These are phyloP conservation scores for Gastracanthus pulcherrimus DNA, from an alignment of 2,888 invertebrate genomes.

Conservation along the genomic window DNA sequence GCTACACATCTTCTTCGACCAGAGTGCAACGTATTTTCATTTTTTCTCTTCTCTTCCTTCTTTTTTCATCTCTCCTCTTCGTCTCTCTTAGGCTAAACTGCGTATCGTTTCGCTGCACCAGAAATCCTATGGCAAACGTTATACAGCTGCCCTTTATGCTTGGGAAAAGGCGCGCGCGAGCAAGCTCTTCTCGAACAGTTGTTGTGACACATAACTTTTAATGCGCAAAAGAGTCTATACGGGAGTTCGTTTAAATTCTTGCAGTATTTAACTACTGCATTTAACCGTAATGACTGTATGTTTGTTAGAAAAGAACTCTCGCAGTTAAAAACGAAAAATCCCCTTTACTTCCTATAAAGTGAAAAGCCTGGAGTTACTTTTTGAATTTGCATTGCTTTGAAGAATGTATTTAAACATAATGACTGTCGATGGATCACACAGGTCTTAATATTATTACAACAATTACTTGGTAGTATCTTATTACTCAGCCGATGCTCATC, in stretches of 20 bases:
- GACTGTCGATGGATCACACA: too few relatives aligned
- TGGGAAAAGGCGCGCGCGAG: constrained; percentile 35
- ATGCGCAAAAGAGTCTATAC: constrained; percentile 51
- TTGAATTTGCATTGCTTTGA: constrained; percentile 31
- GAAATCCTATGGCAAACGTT: constrained; percentile 26
- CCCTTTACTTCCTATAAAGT: constrained; percentile 45
- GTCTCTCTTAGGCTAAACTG: background rate
- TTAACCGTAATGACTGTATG: constrained; percentile 51
- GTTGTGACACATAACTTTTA: constrained; percentile 56
- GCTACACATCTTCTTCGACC: constrained; percentile 64
- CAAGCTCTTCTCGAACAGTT: constrained; percentile 10
- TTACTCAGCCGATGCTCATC: too few relatives aligned
- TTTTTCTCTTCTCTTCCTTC: constrained; percentile 35
- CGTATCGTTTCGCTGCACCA: constrained; percentile 34
- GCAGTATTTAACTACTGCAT: constrained; percentile 47
- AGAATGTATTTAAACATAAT: constrained; percentile 29
- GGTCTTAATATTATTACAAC: too few relatives aligned
- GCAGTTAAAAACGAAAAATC: constrained; percentile 39
- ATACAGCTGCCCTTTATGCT: constrained; percentile 45
- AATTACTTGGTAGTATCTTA: too few relatives aligned
- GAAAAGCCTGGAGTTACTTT: constrained; percentile 38
- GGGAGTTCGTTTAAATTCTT: constrained; percentile 52
- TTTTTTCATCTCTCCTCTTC: background rate
- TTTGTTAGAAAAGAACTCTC: constrained; percentile 49
- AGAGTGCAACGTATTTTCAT: constrained; percentile 14